phyloP scores from a whole-genome alignment of 92 coral and sea anemone genomes.

The Epizoanthus rinbou region DNA sequence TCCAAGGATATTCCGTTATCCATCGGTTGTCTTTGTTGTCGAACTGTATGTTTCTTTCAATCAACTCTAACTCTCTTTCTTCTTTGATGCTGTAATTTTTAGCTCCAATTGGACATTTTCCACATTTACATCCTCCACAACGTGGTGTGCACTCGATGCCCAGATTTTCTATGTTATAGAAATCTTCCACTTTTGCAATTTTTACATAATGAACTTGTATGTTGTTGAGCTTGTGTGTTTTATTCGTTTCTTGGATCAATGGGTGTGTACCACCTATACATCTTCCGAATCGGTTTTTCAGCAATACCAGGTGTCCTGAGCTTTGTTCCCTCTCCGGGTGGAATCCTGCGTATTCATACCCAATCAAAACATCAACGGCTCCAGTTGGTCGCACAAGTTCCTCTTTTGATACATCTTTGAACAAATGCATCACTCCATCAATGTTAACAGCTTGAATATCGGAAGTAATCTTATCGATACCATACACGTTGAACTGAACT shows the following conservation, averaged over 20 bases:
- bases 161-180: slow-evolving; percentile 34
- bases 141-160: slow-evolving; percentile 37
- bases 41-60: slow-evolving; percentile 55
- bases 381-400: slow-evolving; percentile 59
- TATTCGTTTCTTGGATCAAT: slow-evolving; percentile 38
- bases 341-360: slow-evolving; percentile 72
- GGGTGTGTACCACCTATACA: slow-evolving; percentile 58
- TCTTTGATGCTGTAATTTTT: slow-evolving; percentile 52
- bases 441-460: slow-evolving; percentile 55
- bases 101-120: slow-evolving; percentile 47
- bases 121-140: slow-evolving; percentile 56
- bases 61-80: slow-evolving; percentile 59
- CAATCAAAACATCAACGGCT: slow-evolving; percentile 63
- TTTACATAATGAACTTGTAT: slow-evolving; percentile 24
- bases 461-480: slow-evolving; percentile 57
- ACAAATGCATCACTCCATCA: slow-evolving; percentile 51
- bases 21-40: slow-evolving; percentile 49
- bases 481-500: slow-evolving; percentile 53
- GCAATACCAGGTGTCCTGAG: slow-evolving; percentile 56
- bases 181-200: slow-evolving; percentile 25
- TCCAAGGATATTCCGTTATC: slow-evolving; percentile 62
- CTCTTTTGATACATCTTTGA: slow-evolving; percentile 41
- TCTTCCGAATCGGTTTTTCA: slow-evolving; percentile 63
- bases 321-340: slow-evolving; percentile 61
- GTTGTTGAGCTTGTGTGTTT: slow-evolving; percentile 57